Evolutionary conservation across 2,113 vertebrate genomes (phyloP).

Genomic region (Xiphias gladius): DNA sequence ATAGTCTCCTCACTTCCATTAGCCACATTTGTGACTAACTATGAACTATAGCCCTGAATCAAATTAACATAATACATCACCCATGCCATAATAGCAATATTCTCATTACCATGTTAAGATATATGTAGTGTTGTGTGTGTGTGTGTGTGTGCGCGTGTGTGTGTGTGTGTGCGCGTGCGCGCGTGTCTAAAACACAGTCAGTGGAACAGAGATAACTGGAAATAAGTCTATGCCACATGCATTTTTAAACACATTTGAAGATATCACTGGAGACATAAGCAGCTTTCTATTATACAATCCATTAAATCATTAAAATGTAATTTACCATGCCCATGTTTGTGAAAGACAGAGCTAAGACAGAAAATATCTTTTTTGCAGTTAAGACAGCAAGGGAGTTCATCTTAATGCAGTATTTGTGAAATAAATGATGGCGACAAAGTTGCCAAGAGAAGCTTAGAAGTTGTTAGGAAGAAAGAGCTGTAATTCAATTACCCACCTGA

Average conservation of each 20-base stretch:
- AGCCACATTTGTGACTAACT: conserved; percentile 1
- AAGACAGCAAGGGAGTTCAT: neutral
- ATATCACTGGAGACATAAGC: conserved; percentile 29
- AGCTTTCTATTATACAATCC: conserved; percentile 53
- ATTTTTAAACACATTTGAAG: conserved; percentile 53
- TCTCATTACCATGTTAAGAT: conserved; percentile 33
- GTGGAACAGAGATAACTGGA: conserved; percentile 48
- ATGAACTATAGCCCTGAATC: conserved; percentile 12
- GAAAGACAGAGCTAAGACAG: conserved; percentile 15
- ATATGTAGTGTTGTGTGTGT: conserved; percentile 1
- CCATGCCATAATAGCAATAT: conserved; percentile 34
- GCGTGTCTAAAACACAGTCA: conserved; percentile 4
- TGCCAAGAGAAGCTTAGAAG: neutral
- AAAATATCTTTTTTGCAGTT: conserved; percentile 8
- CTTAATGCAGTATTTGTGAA: conserved; percentile 3
- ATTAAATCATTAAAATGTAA: conserved; percentile 62
- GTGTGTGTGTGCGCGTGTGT: neutral
- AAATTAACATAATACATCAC: conserved; percentile 38
- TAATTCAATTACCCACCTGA: conserved; percentile 8
- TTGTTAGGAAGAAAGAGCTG: neutral
- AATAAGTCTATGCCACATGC: conserved; percentile 40
- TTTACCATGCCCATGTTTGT: conserved; percentile 28
- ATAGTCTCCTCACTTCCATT: conserved; percentile 6
- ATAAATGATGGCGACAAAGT: neutral
- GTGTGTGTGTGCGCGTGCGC: neutral